Conservation (phyloP, 2,113 vertebrate species). For the Aspidoscelis tigris region DNA sequence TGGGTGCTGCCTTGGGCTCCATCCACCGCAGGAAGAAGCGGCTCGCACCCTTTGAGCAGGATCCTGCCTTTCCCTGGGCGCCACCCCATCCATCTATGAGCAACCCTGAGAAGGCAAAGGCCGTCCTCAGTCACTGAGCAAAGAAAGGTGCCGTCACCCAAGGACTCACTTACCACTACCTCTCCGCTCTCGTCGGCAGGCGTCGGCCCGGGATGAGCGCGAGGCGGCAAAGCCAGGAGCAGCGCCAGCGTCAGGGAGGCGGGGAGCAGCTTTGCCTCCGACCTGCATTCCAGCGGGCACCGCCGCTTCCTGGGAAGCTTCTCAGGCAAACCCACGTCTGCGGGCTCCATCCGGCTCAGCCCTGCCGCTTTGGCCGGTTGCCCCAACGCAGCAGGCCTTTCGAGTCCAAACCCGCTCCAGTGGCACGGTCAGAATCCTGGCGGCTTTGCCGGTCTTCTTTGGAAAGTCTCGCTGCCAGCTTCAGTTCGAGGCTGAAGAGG, state of each 20-base stretch:
- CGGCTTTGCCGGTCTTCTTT: neutral
- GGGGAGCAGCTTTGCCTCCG: neutral
- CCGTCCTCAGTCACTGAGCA: too few species aligned
- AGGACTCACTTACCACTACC: constrained; percentile 20
- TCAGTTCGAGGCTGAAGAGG: neutral
- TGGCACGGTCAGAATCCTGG: neutral
- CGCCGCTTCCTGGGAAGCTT: neutral
- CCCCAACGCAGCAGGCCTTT: neutral
- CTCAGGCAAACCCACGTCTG: neutral
- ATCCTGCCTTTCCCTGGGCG: too few species aligned
- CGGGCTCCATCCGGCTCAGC: constrained; percentile 12
- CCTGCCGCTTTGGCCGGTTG: neutral
- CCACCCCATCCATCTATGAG: too few species aligned
- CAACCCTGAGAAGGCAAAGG: too few species aligned
- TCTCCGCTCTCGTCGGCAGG: constrained; percentile 14
- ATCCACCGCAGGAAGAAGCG: too few species aligned
- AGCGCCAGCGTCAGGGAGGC: neutral
- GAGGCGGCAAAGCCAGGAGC: neutral
- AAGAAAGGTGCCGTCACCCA: too few species aligned
- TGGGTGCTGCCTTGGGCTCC: too few species aligned
- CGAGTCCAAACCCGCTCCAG: neutral
- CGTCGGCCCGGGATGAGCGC: neutral
- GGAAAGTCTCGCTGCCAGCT: neutral
- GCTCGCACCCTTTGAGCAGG: too few species aligned
- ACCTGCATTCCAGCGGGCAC: neutral